Conservation (phyloP, 1,140 invertebrate species). For the Caenorhabditis inopinata region DNA sequence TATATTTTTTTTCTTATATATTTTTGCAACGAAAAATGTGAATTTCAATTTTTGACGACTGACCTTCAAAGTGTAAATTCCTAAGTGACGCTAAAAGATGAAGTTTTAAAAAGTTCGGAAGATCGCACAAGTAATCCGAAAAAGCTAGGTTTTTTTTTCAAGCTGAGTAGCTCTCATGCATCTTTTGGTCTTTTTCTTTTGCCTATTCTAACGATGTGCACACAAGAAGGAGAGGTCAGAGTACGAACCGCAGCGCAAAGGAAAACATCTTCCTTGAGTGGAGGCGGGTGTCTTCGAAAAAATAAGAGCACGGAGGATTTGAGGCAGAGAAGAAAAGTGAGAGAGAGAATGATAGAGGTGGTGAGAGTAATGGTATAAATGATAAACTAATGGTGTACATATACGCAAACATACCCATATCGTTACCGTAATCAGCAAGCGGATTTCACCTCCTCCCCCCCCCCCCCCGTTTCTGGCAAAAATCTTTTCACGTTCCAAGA, state of each 20-base stretch:
- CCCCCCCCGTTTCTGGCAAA: neutral
- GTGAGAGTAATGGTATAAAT: neutral
- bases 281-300: neutral
- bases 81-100: neutral
- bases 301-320: slow-evolving; percentile 17
- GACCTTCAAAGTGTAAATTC: no score
- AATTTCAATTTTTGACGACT: no score
- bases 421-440: slow-evolving; percentile 23
- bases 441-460: neutral
- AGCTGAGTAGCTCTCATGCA: no score
- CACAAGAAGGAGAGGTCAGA: slow-evolving; percentile 31
- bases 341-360: neutral
- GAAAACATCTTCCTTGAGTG: slow-evolving; percentile 30
- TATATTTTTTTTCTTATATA: no score
- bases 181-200: neutral
- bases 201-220: neutral
- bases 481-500: neutral
- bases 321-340: neutral
- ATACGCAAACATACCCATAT: neutral
- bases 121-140: neutral
- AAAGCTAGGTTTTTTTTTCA: neutral
- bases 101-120: neutral
- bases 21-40: no score
- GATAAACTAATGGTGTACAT: slow-evolving; percentile 26
- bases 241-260: slow-evolving; percentile 22